Evolutionary conservation across 2,888 invertebrate genomes (phyloP).

Genomic region (Antitype chi): DNA sequence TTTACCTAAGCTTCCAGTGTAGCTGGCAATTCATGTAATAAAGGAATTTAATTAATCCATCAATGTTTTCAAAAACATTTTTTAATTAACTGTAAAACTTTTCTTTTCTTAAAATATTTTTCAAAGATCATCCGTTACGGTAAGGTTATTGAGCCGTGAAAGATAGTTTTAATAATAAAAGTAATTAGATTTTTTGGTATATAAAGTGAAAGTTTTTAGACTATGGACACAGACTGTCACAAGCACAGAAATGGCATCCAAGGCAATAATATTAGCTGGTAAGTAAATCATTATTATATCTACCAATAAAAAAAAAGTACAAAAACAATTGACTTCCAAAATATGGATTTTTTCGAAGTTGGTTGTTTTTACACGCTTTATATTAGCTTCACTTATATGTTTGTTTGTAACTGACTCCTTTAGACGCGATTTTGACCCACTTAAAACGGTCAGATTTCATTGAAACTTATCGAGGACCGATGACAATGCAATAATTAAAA

Average conservation of each 20-base stretch:
- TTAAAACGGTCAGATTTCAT: too few relatives aligned
- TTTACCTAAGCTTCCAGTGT: too few relatives aligned
- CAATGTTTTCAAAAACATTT: constrained; percentile 50
- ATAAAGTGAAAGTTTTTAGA: constrained; percentile 23
- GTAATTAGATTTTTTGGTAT: constrained; percentile 55
- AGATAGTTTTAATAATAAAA: constrained; percentile 32
- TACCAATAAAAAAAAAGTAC: background rate
- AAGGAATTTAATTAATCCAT: constrained; percentile 25
- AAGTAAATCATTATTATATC: constrained; percentile 53
- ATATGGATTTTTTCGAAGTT: too few relatives aligned
- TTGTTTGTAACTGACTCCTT: too few relatives aligned
- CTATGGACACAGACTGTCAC: constrained; percentile 57
- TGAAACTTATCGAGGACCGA: too few relatives aligned
- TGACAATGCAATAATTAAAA: too few relatives aligned
- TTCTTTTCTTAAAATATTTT: constrained; percentile 10
- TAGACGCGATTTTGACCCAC: too few relatives aligned
- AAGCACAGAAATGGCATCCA: constrained; percentile 62
- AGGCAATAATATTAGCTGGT: constrained; percentile 69
- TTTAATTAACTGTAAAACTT: constrained; percentile 26
- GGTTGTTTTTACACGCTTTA: too few relatives aligned
- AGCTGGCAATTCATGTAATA: background rate
- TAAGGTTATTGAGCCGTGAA: constrained; percentile 20
- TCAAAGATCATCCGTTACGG: constrained; percentile 13
- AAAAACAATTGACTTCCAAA: too few relatives aligned
- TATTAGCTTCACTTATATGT: too few relatives aligned